Evolutionary conservation across 2,797 vertebrate genomes (phyloP).

Genomic region (Austrolebias charrua): DNA sequence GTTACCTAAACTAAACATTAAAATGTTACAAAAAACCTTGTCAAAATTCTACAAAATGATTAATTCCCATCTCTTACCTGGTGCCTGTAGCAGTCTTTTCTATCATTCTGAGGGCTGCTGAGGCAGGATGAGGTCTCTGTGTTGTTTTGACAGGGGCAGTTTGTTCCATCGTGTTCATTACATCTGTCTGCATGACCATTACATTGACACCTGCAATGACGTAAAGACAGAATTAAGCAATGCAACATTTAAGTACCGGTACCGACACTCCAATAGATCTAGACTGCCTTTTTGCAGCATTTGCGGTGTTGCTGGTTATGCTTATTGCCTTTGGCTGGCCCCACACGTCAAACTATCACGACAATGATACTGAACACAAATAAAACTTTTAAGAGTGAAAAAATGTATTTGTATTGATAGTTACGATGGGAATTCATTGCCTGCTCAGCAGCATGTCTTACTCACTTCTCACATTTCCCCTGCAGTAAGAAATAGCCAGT

Average conservation of each 20-base stretch:
- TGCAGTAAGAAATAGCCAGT: conserved; percentile 90
- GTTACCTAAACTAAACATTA: background rate
- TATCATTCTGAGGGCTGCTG: conserved; percentile 85
- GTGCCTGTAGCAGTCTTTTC: conserved; percentile 90
- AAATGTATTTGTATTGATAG: background rate
- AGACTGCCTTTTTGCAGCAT: background rate
- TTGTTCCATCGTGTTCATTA: conserved; percentile 89
- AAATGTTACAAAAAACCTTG: background rate
- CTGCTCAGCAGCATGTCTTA: conserved; percentile 14
- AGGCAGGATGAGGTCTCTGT: conserved; percentile 90
- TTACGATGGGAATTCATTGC: background rate
- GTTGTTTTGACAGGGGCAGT: conserved; percentile 95
- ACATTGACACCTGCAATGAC: conserved; percentile 86
- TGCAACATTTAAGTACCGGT: no score
- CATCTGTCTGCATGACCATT: conserved; percentile 93
- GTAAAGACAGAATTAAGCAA: background rate
- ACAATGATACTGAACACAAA: background rate
- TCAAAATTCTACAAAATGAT: background rate
- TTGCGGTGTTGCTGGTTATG: background rate
- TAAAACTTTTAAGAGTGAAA: background rate
- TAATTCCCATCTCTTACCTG: conserved; percentile 75
- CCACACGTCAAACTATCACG: background rate
- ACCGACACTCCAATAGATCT: no score
- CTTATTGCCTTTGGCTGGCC: background rate
- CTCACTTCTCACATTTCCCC: conserved; percentile 91